These are phyloP conservation scores for Pemphredon lugubris DNA, from an alignment of 2,888 invertebrate species.

Conservation along the genomic window DNA sequence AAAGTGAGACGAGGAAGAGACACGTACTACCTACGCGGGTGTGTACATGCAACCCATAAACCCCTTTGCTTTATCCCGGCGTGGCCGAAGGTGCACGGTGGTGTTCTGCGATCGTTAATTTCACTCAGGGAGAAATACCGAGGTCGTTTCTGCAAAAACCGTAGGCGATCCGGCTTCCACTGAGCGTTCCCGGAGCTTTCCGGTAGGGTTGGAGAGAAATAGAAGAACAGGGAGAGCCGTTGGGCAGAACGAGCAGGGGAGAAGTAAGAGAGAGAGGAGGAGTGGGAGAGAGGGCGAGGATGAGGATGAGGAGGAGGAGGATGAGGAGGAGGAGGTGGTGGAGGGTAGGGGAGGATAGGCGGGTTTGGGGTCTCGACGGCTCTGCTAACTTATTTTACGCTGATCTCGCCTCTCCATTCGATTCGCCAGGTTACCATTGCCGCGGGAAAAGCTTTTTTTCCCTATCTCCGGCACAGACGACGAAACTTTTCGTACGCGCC, in stretches of 20 bases:
- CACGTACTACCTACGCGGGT: conserved; percentile 58
- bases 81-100: conserved; percentile 67
- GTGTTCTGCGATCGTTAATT: conserved; percentile 74
- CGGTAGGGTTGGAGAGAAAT: conserved; percentile 34
- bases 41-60: conserved; percentile 70
- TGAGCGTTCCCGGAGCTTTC: conserved; percentile 63
- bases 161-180: conserved; percentile 68
- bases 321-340: neutral
- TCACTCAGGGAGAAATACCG: conserved; percentile 75
- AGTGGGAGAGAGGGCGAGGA: conserved; percentile 1
- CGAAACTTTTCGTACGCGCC: conserved; percentile 47
- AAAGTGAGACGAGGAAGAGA: conserved; percentile 41
- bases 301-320: neutral
- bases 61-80: conserved; percentile 70
- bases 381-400: conserved; percentile 70
- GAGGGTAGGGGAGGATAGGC: conserved; percentile 19
- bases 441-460: conserved; percentile 45
- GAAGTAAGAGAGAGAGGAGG: conserved; percentile 7
- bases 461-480: conserved; percentile 38
- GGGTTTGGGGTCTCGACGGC: conserved; percentile 52
- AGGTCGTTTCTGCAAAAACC: conserved; percentile 72
- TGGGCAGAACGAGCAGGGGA: conserved; percentile 5
- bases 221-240: conserved; percentile 26
- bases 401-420: conserved; percentile 68
- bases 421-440: conserved; percentile 61